Base-by-base conservation (phyloP, 2,113 vertebrate genomes). In the Poeciliopsis retropinna region DNA sequence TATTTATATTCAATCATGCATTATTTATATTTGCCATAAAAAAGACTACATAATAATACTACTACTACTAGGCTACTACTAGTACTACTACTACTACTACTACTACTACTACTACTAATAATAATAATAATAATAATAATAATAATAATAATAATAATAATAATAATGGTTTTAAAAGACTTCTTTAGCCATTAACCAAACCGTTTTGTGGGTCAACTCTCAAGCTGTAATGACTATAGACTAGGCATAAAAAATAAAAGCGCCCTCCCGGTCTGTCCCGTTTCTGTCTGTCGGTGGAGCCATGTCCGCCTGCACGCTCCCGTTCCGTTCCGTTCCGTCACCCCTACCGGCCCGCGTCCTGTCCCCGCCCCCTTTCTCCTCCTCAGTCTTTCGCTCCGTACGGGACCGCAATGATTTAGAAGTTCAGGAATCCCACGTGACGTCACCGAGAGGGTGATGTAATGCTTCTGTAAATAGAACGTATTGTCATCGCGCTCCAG, bases 401-500 rank as follows among this genome's bases (percentile, higher is more conserved):
- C 90, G 92, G 94, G 95, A 96, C 96, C 95, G 96, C 97, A 96
- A 97, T 98, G 97, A 98, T 98, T 98, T 97, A 98, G 96, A 98
- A 98, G 96, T 98, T 98, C 96, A 98, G 97, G 97, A 98, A 98
- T 98, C 97, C 97, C 97, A 96, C 96, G 97, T 98, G 96, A 98
- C 97, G 97, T 98, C 97, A 98, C 96, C 94, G 81, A 72, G 91
- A 39, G 95, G 96, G 92, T 98, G 97, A 98, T 98, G 97, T 98
- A 98, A 98, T 98, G 97, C 96, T 94, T 94, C 97, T 98, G 96
- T 97, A 98, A 98, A 98, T 98, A 98, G 97, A 96, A 89, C 94
- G 96, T 97, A 97, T 96, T 97, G 97, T 98, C 97, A 98, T 97
- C 97, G 94, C 95, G 95, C 94, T 95, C 95, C 96, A 97, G 96